Base-by-base conservation (phyloP, 2,113 vertebrate genomes). In the Hassar affinis region DNA sequence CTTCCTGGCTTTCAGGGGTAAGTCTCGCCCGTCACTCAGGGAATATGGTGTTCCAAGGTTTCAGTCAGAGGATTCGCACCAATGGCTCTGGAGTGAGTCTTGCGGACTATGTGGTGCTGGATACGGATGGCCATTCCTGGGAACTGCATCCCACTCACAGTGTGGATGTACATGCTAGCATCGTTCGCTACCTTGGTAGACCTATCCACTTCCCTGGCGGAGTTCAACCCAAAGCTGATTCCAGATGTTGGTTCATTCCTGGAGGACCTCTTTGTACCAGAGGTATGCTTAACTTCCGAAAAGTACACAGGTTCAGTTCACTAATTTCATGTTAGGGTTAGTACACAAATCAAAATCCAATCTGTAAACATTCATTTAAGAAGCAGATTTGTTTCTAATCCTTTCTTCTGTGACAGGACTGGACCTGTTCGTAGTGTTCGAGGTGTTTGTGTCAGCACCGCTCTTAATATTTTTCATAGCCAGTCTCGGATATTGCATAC, bases 1-100 rank as follows among this genome's bases (percentile, higher is more conserved):
- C 91, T 0, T 84, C 86, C 3, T 91, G 93, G 94, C 91, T 94
- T 33, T 92, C 92, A 0, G 94, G 92, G 30, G 83, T 87, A 1
- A 91, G 79, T 0, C 88, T 94, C 52, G 94, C 90, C 6, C 84
- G 30, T 0, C 81, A 93, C 8, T 45, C 90, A 84, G 81, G 20
- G 0, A 90, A 69, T 25, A 78, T 87, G 59, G 59, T 20, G 52
- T 88, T 90, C 82, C 52, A 88, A 47, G 90, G 90, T 30, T 92
- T 92, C 85, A 88, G 85, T 85, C 90, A 91, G 49, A 80, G n/a
- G 35, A 66, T 92, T 69, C 84, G 62, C 69, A 90, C 89, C 25
- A 87, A 90, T 33, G 17, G 62, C 69, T 87, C 82, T 25, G 90
- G 89, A 27, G 74, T 82, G 56, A 84, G 87, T 83, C 80, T 87